Base-by-base conservation (phyloP, 1,140 invertebrate species). In the Lanistes nyassanus region DNA sequence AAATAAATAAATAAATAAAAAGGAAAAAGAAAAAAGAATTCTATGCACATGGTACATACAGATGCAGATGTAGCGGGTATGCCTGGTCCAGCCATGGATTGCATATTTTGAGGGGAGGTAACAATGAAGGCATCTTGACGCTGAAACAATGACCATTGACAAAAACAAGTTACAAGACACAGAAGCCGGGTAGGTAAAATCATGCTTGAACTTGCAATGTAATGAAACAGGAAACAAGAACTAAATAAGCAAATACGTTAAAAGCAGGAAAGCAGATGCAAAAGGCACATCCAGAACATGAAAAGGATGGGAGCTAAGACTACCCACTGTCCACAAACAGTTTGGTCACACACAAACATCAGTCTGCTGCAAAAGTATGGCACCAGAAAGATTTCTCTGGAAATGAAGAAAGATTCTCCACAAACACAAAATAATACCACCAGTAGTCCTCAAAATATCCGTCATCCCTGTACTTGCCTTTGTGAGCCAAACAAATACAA, bases 81-180 rank as follows among this genome's bases (percentile, higher is more conserved):
- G 9, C 76, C 68, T 37, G 81, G 81, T 29, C 78, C 70, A 23
- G 73, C 72, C 51, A 81, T 76, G 4, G 78, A 75, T 36, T 78
- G 77, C 42, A 81, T 74, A 31, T 79, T 77, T 56, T 85, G 83
- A 34, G 83, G 76, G n/a, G 85, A 84, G 0, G 85, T 86, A 34
- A 86, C 85, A 36, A 86, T 83, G 65, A 86, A 86, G n/a, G 85
- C 85, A 79, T 86, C 85, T 64, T 86, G 85, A 64, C 85, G 79
- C 85, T 86, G 76, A 53, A 79, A 34, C 56, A 73, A 71, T 66
- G 26, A 53, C 65, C n/a, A 13, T 1, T 31, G 2, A 2, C 58
- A 58, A 72, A 51, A 21, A 26, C 60, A 55, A 79, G 74, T 72
- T 76, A 74, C 26, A 75, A 47, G 75, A 53, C 74, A 21, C 51